phyloP scores from a whole-genome alignment of 2,888 invertebrate species.

The Micoletzkya japonica region DNA sequence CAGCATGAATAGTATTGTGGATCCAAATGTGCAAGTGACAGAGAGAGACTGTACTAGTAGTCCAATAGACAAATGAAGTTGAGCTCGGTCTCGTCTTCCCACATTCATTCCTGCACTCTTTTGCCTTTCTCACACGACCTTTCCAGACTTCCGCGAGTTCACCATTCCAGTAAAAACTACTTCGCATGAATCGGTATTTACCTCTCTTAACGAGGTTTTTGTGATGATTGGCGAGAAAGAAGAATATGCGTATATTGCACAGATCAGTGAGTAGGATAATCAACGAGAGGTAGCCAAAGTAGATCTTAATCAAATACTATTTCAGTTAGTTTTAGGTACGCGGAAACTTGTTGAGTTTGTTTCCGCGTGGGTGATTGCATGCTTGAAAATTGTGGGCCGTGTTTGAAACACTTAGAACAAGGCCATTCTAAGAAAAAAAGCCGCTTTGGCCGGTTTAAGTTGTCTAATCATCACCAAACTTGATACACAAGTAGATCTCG shows the following conservation, averaged over 20 bases:
- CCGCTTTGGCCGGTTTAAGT: no score
- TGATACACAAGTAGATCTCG: no score
- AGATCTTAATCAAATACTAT: neutral
- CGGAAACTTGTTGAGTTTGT: neutral
- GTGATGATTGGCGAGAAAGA: constrained; percentile 1
- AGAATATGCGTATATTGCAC: neutral
- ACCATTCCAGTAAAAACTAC: no score
- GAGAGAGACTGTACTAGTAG: constrained; percentile 17
- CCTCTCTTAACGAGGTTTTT: neutral
- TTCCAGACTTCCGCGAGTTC: no score
- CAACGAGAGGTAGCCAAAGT: constrained; percentile 2
- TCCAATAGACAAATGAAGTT: constrained; percentile 22
- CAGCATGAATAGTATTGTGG: constrained; percentile 24
- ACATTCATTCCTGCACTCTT: no score
- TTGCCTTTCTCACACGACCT: no score
- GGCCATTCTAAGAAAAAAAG: no score
- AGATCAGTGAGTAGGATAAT: neutral
- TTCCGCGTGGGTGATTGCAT: neutral
- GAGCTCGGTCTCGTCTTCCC: constrained; percentile 24
- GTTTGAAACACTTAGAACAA: neutral
- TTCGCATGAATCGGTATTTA: no score
- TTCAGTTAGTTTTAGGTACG: neutral
- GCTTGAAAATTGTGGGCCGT: neutral
- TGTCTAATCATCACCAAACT: no score
- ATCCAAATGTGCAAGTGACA: constrained; percentile 21